Percentiles rank a stretch among this genome's conserved stretches.
Evolutionary conservation across 2,113 vertebrate genomes (phyloP).

Genomic region (Elaphurus davidianus): DNA sequence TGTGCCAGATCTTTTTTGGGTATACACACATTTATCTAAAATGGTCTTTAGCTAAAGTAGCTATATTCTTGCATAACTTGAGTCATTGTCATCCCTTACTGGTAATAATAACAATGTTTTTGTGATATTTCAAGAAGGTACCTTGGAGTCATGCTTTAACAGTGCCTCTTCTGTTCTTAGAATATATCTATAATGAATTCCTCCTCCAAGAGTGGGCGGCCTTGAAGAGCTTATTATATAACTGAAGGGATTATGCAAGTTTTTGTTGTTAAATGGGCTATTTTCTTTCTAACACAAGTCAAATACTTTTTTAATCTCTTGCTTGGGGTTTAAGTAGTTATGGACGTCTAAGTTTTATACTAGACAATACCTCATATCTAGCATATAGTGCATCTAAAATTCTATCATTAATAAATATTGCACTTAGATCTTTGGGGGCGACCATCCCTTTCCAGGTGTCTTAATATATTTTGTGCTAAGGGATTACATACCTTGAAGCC

Average conservation of each 20-base stretch:
- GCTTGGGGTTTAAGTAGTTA: neutral
- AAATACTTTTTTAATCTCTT: neutral
- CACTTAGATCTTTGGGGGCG: neutral
- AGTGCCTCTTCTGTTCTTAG: conserved; percentile 31
- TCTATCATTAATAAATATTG: neutral
- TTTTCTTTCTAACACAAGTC: conserved; percentile 3
- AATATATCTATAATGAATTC: conserved; percentile 50
- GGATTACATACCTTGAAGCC: neutral
- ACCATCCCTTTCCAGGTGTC: neutral
- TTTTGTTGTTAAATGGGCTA: conserved; percentile 49
- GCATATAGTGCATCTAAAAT: neutral
- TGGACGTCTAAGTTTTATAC: neutral
- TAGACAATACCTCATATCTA: neutral
- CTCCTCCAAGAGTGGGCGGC: conserved; percentile 31
- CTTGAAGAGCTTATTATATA: conserved; percentile 42
- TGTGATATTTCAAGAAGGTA: conserved; percentile 27
- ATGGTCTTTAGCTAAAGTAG: neutral
- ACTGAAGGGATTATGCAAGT: conserved; percentile 46
- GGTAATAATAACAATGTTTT: conserved; percentile 29
- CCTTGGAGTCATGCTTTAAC: neutral
- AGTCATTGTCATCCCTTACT: neutral
- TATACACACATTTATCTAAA: neutral
- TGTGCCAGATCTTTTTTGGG: neutral
- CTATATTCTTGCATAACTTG: neutral
- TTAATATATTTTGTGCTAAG: neutral